Conservation (phyloP, 2,113 vertebrate species). For the Tachysurus vachellii region DNA sequence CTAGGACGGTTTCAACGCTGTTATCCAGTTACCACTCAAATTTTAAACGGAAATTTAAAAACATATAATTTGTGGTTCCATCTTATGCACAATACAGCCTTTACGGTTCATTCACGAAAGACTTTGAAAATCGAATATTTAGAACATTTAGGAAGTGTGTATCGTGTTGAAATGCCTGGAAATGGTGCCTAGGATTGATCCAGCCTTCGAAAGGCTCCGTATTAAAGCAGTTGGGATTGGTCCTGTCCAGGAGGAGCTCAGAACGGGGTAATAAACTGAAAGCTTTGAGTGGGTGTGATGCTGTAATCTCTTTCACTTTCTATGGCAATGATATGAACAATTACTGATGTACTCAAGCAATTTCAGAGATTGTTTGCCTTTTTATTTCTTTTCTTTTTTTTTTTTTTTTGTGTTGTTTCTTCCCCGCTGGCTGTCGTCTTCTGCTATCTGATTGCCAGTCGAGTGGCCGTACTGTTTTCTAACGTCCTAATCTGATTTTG, state of each 20-base stretch:
- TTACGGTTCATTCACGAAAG: neutral
- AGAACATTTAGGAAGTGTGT: neutral
- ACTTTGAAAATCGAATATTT: neutral
- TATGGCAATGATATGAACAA: slow-evolving; percentile 9
- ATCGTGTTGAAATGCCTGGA: slow-evolving; percentile 6
- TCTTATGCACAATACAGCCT: neutral
- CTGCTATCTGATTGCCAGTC: slow-evolving; percentile 2
- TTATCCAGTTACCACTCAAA: neutral
- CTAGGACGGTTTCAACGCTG: neutral
- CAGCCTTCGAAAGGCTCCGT: slow-evolving; percentile 34
- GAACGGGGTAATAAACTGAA: slow-evolving; percentile 44
- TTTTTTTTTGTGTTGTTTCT: neutral
- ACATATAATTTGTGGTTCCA: neutral
- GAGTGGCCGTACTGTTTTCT: slow-evolving; percentile 14
- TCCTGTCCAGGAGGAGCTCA: slow-evolving; percentile 44
- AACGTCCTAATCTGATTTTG: slow-evolving; percentile 31
- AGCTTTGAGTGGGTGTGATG: slow-evolving; percentile 37
- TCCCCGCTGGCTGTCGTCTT: slow-evolving; percentile 1
- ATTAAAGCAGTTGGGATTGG: slow-evolving; percentile 39
- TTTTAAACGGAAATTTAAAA: neutral
- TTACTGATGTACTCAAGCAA: slow-evolving; percentile 41
- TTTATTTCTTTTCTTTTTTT: neutral
- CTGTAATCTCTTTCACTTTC: slow-evolving; percentile 30
- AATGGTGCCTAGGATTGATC: slow-evolving; percentile 33
- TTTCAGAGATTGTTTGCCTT: slow-evolving; percentile 42